Conservation (phyloP, 2,113 vertebrate genomes). For the Caretta caretta region DNA sequence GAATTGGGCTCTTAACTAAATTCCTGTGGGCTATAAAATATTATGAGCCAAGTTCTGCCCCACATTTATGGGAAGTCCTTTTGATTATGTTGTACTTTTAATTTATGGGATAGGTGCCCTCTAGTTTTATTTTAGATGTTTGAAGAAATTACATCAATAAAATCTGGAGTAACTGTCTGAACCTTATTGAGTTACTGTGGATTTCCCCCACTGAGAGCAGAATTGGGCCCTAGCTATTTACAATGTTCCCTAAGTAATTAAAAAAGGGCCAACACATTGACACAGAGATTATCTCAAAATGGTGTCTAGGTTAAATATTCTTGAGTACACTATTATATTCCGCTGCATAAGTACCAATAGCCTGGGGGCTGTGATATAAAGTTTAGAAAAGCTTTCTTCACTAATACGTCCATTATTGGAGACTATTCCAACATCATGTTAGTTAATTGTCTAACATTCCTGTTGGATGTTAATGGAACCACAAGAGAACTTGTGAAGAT, state of each 20-base stretch:
- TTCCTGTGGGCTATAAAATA: constrained; percentile 16
- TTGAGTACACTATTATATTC: constrained; percentile 3
- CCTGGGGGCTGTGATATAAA: background rate
- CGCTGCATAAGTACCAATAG: background rate
- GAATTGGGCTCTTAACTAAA: constrained; percentile 1
- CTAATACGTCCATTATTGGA: background rate
- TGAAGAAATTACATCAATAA: constrained; percentile 45
- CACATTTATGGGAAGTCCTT: background rate
- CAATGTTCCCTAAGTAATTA: constrained; percentile 46
- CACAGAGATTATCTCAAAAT: constrained; percentile 1
- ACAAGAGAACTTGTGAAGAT: background rate
- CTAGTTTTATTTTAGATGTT: constrained; percentile 13
- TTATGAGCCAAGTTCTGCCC: background rate
- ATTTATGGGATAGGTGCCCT: background rate
- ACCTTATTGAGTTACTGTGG: constrained; percentile 48
- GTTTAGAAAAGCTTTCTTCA: constrained; percentile 8
- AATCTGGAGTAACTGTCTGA: constrained; percentile 47
- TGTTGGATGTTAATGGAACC: background rate
- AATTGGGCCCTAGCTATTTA: constrained; percentile 53
- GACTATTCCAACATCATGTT: background rate
- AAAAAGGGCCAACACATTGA: constrained; percentile 5
- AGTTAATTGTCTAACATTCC: background rate
- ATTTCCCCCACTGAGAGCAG: constrained; percentile 59
- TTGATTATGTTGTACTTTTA: background rate
- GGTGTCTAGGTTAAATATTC: constrained; percentile 13